Conservation (phyloP, 2,888 invertebrate genomes). For the Eristalis arbustorum region DNA sequence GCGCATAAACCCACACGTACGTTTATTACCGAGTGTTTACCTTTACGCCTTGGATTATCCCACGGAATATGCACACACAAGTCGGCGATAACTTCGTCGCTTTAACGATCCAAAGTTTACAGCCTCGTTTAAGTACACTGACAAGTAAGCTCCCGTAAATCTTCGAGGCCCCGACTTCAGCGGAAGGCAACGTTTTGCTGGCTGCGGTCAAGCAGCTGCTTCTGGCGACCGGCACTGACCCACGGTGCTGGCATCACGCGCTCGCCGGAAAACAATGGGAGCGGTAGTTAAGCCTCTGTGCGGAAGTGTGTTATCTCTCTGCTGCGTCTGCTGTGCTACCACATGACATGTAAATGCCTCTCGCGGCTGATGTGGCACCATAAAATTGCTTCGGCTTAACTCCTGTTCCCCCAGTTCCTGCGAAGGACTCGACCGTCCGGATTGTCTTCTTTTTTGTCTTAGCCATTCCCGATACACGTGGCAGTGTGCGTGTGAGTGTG, state of each 20-base stretch:
- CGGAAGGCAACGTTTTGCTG: neutral
- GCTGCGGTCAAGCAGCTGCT: neutral
- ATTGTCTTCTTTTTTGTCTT: constrained; percentile 31
- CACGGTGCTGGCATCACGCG: neutral
- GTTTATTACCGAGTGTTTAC: neutral
- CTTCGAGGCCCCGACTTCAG: neutral
- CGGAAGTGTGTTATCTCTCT: constrained; percentile 25
- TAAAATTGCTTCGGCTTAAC: constrained; percentile 28
- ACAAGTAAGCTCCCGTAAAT: neutral
- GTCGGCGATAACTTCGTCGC: neutral
- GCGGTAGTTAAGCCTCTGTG: neutral
- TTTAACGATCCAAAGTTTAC: neutral
- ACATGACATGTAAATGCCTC: constrained; percentile 40
- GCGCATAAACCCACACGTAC: neutral
- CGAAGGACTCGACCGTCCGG: neutral
- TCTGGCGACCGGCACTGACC: neutral
- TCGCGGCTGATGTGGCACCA: constrained; percentile 44
- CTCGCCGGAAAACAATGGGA: neutral
- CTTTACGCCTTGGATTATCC: neutral
- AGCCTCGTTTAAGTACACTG: neutral
- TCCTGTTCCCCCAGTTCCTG: constrained; percentile 1
- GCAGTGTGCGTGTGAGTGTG: neutral
- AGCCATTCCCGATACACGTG: neutral
- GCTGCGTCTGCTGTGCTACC: constrained; percentile 33
- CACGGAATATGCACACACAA: neutral